Base-by-base conservation (phyloP, 2,888 invertebrate species). In the Drosophila yooni region DNA sequence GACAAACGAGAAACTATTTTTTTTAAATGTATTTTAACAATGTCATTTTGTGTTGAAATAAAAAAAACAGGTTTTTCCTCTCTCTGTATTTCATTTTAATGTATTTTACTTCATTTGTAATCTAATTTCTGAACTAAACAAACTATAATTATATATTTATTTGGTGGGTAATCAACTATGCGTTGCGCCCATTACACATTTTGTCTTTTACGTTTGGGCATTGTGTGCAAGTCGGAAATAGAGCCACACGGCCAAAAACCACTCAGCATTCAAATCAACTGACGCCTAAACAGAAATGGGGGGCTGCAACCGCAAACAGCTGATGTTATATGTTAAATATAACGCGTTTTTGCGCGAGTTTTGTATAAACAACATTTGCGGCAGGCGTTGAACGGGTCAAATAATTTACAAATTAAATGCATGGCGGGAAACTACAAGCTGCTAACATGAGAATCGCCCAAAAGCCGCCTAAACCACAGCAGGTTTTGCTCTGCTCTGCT, bases 281-380 rank as follows among this genome's bases (percentile, higher is more conserved):
- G 60, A 62, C 50, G 27, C 18, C 43, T 48, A 40, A 40, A 33
- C 36, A 62, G 27, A 34, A 33, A 50, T 34, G 56, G 34, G 43
- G 18, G 27, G 2, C 29, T 7, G 7, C 40, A 67, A 69, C 82
- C 73, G 38, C 76, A 74, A 66, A 43, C 70, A 65, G 68, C 67
- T 83, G 78, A 51, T 66, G 70, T 27, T 36, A 69, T 48, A 70
- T 77, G 74, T 74, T 79, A 81, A 75, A 85, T 78, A 74, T 52
- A 57, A 52, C 38, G 73, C 81, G 63, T 74, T 76, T 83, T 83
- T 76, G 76, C 57, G 43, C 59, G 38, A 56, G 53, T 59, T 74
- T 67, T 65, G 58, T 56, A 36, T 60, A 74, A 85, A 81, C 72
- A 79, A 69, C 71, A 76, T 80, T 67, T 76, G 66, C 51, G 73